Conservation (phyloP, 2,113 vertebrate species). For the Mobula birostris region DNA sequence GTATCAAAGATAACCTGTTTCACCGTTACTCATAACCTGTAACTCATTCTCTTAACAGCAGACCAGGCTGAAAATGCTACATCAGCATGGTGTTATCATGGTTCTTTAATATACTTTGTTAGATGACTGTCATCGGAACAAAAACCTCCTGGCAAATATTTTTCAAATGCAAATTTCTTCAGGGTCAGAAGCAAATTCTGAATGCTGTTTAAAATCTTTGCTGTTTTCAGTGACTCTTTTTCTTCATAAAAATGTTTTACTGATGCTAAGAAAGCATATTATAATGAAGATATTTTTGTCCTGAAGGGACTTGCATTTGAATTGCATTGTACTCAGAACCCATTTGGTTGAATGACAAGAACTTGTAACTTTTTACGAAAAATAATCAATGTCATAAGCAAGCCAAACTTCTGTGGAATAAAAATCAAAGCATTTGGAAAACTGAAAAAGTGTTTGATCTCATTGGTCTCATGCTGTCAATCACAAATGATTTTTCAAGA, state of each 20-base stretch:
- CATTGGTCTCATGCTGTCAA: neutral
- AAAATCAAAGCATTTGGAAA: slow-evolving; percentile 6
- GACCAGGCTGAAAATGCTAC: neutral
- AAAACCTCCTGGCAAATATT: neutral
- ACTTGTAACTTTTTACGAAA: slow-evolving; percentile 2
- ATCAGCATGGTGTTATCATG: neutral
- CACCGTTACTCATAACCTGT: neutral
- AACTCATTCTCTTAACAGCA: neutral
- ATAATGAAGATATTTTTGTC: slow-evolving; percentile 14
- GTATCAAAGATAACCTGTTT: neutral
- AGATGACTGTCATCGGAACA: neutral
- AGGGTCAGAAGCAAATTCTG: neutral
- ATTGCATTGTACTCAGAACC: slow-evolving; percentile 7
- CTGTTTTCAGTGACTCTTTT: neutral
- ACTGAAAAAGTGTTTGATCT: slow-evolving; percentile 20
- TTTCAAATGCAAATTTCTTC: neutral
- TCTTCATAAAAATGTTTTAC: neutral
- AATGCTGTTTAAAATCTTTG: neutral
- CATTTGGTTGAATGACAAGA: slow-evolving; percentile 28
- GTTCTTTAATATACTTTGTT: neutral
- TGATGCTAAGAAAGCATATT: neutral
- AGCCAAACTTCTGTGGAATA: neutral
- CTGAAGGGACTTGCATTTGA: neutral
- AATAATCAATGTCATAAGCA: slow-evolving; percentile 32
- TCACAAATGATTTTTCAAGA: neutral